Base-by-base conservation (phyloP, 2,888 invertebrate genomes). In the Scrobipalpa atriplicella region DNA sequence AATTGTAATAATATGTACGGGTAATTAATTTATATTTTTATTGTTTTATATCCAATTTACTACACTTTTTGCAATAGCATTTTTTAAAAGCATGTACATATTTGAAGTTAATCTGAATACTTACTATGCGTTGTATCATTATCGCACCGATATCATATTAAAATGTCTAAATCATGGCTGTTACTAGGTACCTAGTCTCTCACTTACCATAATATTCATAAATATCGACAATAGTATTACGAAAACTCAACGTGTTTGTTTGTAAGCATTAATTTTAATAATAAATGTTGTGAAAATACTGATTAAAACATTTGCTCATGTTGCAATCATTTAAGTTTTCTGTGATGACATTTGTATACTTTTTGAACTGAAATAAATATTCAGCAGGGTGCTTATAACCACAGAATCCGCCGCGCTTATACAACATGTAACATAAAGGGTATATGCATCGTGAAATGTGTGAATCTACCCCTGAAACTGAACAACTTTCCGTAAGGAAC, bases 241-340 rank as follows among this genome's bases (percentile, higher is more conserved):
- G 18, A 52, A 21, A 58, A 58, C 36, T 58, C 36, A 7, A 58
- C 13, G 60, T 61, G 60, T 39, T 18, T 61, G n/a, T 61, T 61
- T 13, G 36, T 61, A 39, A 61, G 36, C 29, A 38, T 9, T 61
- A 16, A 16, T n/a, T n/a, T n/a, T n/a, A n/a, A 9, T 61, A 58
- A 13, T 39, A 38, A 61, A 61, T 61, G 60, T 61, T 61, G 60
- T 61, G 60, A 61, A 5, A 29, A 5, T 29, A 29, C 29, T 29
- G 29, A 29, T 29, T 29, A 2, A 29, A 36, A 39, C 16, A 61
- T 61, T 39, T 61, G 39, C 58, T 58, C 58, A 58, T 29, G n/a
- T 61, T 2, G 2, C 16, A 18, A 10, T 36, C 36, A n/a, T 38
- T 58, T 58, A 13, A 29, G 18, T 58, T 38, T 60, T 38, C 2